phyloP scores from a whole-genome alignment of 35 echinoderm and acorn worm genomes.

The Amphiura filiformis region DNA sequence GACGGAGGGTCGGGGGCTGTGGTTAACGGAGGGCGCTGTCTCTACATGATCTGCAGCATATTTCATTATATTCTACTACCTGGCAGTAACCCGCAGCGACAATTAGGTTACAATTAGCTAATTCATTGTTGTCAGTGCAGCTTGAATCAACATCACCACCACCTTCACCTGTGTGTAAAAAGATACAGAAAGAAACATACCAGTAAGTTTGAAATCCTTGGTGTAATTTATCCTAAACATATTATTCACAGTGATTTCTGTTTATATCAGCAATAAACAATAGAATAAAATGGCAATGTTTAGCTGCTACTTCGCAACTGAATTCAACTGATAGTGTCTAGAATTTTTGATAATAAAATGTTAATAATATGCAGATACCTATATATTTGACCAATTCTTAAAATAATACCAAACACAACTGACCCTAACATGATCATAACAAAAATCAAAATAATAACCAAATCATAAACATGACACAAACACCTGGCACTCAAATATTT shows the following conservation, averaged over 20 bases:
- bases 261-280: not conserved
- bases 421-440: too few species aligned
- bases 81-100: slow-evolving; percentile 39
- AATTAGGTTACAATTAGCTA: slow-evolving; percentile 59
- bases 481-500: too few species aligned
- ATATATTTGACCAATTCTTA: too few species aligned
- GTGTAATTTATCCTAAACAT: not conserved
- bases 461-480: too few species aligned
- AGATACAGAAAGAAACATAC: not conserved
- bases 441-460: too few species aligned
- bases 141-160: slow-evolving; percentile 53
- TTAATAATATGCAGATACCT: too few species aligned
- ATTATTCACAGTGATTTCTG: not conserved
- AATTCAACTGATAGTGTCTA: not conserved
- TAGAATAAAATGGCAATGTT: not conserved
- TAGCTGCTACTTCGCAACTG: not conserved
- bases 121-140: slow-evolving; percentile 45
- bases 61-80: slow-evolving; percentile 10
- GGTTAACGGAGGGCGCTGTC: slow-evolving; percentile 29
- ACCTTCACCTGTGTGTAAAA: not conserved
- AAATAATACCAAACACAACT: too few species aligned
- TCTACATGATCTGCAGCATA: slow-evolving; percentile 66
- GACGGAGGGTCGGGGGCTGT: not conserved
- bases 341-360: not conserved
- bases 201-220: not conserved